Base-by-base conservation (phyloP, 2,113 vertebrate species). In the Neomonachus schauinslandi region DNA sequence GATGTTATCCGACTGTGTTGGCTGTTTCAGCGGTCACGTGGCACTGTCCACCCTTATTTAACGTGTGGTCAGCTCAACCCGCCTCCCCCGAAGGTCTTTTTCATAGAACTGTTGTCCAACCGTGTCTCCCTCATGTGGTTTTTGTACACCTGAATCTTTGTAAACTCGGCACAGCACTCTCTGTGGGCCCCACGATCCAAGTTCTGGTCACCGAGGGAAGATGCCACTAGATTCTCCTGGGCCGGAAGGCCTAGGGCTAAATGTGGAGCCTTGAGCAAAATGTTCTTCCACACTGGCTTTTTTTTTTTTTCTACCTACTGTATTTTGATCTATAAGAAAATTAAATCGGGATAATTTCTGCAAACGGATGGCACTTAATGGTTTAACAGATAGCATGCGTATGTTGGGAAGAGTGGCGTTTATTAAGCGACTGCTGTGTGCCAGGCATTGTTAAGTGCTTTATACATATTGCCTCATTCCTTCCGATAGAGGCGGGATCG, bases 321-420 rank as follows among this genome's bases (percentile, higher is more conserved):
- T 74, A 87, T 42, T 97, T 95, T 57, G 39, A 90, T 79, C 36
- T 79, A 28, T 7, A 87, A 11, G 24, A 96, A 96, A 92, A 89
- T 88, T 61, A 93, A 95, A 79, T 46, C 49, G n/a, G 28, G 10
- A 36, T 93, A 26, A 79, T 77, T 92, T 92, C 69, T 82, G 92
- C 59, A 92, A 90, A 94, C 42, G 18, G 9, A 49, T 92, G 36
- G 61, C 67, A 28, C 16, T 46, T 71, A 86, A 65, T 81, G 31
- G 14, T 69, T 94, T 95, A 51, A 79, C 84, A 88, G 55, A 89
- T 83, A 79, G 76, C 71, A 63, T 28, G 28, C 46, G 7, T 92
- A 21, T 71, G 28, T 51, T 42, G 42, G 42, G 28, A 28, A 55
- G 22, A 82, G 15, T 4, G 42, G 71, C 24, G 6, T 83, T 87